These are phyloP conservation scores for Theropithecus gelada DNA, from an alignment of 2,113 vertebrate genomes.

Conservation along the genomic window DNA sequence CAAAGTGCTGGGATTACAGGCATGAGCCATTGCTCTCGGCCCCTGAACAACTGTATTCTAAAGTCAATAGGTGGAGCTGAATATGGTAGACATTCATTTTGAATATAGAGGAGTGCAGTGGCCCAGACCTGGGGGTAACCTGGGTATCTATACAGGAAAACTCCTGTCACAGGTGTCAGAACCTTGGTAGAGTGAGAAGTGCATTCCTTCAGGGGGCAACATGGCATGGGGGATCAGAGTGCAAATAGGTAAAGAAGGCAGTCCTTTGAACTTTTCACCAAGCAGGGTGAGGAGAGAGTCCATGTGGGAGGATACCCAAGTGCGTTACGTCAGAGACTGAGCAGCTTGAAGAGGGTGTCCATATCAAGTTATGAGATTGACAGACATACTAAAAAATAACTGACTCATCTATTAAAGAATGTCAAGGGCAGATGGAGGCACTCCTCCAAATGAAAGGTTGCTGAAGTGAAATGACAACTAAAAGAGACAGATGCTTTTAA, in stretches of 20 bases:
- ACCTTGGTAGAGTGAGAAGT: fast-evolving
- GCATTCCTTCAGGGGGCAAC: fast-evolving
- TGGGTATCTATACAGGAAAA: fast-evolving
- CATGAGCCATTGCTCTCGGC: too few relatives aligned
- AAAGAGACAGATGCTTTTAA: background rate
- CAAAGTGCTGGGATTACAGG: too few relatives aligned
- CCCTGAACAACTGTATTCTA: background rate
- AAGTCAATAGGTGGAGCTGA: background rate
- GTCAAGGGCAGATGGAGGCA: background rate
- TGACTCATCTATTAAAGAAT: background rate
- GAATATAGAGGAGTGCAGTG: background rate
- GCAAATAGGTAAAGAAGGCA: background rate
- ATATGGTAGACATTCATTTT: background rate
- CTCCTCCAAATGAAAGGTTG: background rate
- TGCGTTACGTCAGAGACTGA: fast-evolving
- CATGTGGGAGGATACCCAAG: fast-evolving
- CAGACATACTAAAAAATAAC: background rate
- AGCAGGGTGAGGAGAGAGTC: background rate
- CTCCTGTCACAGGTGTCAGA: background rate
- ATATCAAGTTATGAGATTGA: background rate
- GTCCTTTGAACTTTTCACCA: background rate
- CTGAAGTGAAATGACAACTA: background rate
- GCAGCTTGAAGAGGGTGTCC: background rate
- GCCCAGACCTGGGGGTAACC: fast-evolving
- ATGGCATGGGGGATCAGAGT: background rate